A percentile compares a stretch with the other conserved stretches of the same genome.
Conservation (phyloP, 2,888 invertebrate genomes). For the Halocaridina rubra region DNA sequence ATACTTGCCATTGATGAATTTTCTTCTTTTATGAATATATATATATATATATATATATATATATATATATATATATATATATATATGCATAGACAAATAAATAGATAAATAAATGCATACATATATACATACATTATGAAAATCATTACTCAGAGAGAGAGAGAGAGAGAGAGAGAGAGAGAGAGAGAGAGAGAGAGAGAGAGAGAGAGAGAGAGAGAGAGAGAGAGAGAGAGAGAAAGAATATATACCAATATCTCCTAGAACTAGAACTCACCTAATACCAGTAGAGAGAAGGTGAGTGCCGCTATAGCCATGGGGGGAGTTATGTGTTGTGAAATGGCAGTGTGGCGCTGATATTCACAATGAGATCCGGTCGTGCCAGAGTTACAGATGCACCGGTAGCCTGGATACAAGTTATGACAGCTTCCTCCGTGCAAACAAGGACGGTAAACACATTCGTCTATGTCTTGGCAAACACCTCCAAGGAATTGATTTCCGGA, state of each 20-base stretch:
- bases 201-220: not conserved
- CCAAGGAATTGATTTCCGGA: not conserved
- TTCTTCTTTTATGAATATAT: too few relatives aligned
- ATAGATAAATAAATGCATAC: too few relatives aligned
- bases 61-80: too few relatives aligned
- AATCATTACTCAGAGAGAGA: not conserved
- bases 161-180: not conserved
- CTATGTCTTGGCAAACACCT: constrained; percentile 12
- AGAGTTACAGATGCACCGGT: constrained; percentile 21
- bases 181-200: not conserved
- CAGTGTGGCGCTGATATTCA: not conserved
- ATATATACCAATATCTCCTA: not conserved
- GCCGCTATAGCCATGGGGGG: constrained; percentile 1
- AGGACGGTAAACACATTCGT: constrained; percentile 33
- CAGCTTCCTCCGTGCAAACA: constrained; percentile 42
- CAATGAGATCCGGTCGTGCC: constrained; percentile 27
- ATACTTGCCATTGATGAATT: too few relatives aligned
- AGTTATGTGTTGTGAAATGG: not conserved
- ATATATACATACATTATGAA: too few relatives aligned
- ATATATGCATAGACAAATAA: too few relatives aligned
- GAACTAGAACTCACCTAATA: constrained; percentile 3
- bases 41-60: too few relatives aligned
- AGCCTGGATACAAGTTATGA: constrained; percentile 17
- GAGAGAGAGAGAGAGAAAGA: not conserved
- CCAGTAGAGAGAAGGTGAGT: constrained; percentile 7